These are phyloP conservation scores for Grapholita molesta DNA, from an alignment of 1,140 invertebrate species.

Conservation along the genomic window DNA sequence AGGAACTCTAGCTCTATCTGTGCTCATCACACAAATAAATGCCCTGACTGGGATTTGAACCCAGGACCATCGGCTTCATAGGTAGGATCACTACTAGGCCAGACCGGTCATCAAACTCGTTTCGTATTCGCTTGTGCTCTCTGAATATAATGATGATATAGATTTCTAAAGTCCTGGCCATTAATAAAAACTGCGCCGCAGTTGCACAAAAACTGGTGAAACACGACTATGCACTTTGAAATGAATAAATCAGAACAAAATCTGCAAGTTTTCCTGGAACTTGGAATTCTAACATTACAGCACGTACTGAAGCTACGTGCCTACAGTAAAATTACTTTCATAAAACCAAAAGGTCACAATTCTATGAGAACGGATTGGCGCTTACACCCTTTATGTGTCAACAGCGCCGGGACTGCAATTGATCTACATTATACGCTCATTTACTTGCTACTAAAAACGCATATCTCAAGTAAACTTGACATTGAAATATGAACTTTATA, in stretches of 20 bases:
- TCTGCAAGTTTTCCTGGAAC: neutral
- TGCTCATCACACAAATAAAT: too few relatives aligned
- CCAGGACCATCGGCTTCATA: too few relatives aligned
- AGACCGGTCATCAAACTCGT: too few relatives aligned
- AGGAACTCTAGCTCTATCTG: too few relatives aligned
- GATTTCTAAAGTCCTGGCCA: too few relatives aligned
- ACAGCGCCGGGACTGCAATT: neutral
- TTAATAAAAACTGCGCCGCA: too few relatives aligned
- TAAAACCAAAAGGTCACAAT: neutral
- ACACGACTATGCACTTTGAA: neutral
- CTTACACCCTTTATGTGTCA: neutral
- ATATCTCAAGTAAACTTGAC: neutral
- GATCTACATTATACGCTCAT: neutral
- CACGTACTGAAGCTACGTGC: neutral
- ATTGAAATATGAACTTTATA: neutral
- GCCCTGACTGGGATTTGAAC: too few relatives aligned
- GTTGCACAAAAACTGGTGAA: neutral
- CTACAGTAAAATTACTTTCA: neutral
- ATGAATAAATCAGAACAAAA: neutral
- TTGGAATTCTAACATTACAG: neutral
- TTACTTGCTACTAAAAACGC: neutral
- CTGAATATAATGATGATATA: too few relatives aligned
- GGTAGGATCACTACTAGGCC: too few relatives aligned
- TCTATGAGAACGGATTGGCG: neutral
- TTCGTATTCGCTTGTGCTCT: too few relatives aligned